These are phyloP conservation scores for Metridium senile DNA, from an alignment of 92 coral and sea anemone genomes.

Conservation along the genomic window DNA sequence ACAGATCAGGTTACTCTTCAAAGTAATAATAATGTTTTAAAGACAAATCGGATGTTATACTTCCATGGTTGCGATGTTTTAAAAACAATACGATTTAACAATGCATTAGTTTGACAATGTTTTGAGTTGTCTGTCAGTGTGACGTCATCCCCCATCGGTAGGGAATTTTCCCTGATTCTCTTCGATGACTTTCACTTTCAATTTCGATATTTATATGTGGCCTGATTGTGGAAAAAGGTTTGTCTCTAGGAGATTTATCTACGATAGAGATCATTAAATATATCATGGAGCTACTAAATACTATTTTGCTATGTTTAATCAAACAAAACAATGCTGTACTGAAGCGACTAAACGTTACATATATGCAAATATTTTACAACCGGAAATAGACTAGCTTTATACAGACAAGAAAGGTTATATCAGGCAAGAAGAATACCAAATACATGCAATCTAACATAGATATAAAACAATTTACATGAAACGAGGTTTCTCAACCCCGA, in stretches of 20 bases:
- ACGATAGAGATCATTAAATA: no score
- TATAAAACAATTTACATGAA: not conserved
- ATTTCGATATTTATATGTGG: not conserved
- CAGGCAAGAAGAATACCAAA: not conserved
- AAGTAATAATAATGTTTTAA: no score
- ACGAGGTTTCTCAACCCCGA: not conserved
- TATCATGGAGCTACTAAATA: no score
- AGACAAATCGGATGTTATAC: no score
- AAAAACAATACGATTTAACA: no score
- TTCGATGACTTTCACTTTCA: conserved; percentile 10
- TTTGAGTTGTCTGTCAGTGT: not conserved
- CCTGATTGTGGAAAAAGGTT: no score
- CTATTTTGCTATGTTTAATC: no score
- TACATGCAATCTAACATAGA: not conserved
- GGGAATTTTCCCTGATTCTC: conserved; percentile 17
- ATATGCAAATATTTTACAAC: not conserved
- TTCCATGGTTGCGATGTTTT: no score
- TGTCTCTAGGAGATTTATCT: no score
- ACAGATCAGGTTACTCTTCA: no score
- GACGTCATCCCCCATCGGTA: not conserved
- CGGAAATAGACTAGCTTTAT: not conserved
- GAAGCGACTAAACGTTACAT: no score
- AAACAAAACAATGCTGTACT: no score
- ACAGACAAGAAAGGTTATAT: not conserved
- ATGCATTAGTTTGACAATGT: not conserved